Evolutionary conservation across 2,113 vertebrate species (phyloP).

Genomic region (Hiodon alosoides): DNA sequence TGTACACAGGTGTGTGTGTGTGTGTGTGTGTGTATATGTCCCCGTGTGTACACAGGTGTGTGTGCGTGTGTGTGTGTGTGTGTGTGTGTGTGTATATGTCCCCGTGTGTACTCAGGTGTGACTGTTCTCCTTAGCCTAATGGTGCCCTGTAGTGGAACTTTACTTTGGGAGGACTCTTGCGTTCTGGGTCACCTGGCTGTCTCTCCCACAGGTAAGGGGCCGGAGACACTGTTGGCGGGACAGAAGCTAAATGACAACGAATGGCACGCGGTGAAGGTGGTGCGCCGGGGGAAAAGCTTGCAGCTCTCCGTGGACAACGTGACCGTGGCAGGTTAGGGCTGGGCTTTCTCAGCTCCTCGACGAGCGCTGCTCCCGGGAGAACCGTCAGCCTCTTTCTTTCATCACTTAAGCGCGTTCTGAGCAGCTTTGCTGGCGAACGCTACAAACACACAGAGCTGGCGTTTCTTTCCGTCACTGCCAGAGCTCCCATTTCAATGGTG

Average conservation of each 20-base stretch:
- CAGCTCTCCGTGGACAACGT: slow-evolving; percentile 89
- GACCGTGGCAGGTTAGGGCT: slow-evolving; percentile 76
- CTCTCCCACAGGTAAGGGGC: slow-evolving; percentile 77
- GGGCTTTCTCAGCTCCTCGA: not conserved
- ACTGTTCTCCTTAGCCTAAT: not conserved
- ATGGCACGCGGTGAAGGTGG: slow-evolving; percentile 84
- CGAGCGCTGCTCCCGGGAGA: not conserved
- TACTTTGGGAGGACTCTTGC: slow-evolving; percentile 9
- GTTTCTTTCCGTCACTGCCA: no score
- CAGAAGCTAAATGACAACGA: slow-evolving; percentile 92
- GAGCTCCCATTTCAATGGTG: no score
- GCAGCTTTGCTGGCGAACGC: no score
- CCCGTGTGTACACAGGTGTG: no score
- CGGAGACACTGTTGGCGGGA: slow-evolving; percentile 81
- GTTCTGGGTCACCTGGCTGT: slow-evolving; percentile 41
- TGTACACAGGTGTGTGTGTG: not conserved
- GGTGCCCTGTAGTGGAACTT: not conserved
- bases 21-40: slow-evolving; percentile 20
- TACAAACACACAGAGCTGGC: no score
- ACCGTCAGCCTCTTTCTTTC: no score
- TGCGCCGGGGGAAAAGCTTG: slow-evolving; percentile 78
- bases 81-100: no score
- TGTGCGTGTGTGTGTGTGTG: no score
- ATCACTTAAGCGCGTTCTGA: no score
- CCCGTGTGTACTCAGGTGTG: not conserved